These are phyloP conservation scores for Dioctria rufipes DNA, from an alignment of 2,888 invertebrate species.

Conservation along the genomic window DNA sequence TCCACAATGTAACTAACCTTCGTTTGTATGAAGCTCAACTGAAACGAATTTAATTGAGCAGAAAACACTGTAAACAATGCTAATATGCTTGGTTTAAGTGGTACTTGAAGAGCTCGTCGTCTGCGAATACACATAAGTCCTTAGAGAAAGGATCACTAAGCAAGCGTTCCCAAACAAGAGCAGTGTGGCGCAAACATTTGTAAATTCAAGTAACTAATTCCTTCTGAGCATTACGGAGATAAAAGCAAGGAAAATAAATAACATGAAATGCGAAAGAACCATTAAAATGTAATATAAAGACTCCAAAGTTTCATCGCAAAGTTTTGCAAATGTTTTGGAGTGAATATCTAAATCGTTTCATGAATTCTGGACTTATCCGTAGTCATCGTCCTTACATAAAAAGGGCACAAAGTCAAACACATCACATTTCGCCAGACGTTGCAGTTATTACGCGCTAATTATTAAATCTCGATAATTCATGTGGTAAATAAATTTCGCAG, in stretches of 20 bases:
- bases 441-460: neutral
- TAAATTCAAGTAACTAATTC: constrained; percentile 21
- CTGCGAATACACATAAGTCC: neutral
- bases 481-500: neutral
- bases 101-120: constrained; percentile 15
- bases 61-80: constrained; percentile 36
- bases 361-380: neutral
- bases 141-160: neutral
- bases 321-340: constrained; percentile 25
- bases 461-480: neutral
- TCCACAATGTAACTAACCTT: neutral
- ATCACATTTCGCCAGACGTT: neutral
- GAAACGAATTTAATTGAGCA: constrained; percentile 43
- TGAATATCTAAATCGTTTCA: neutral
- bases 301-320: constrained; percentile 16
- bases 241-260: constrained; percentile 3
- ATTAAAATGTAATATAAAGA: constrained; percentile 15
- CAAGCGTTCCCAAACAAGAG: neutral
- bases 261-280: constrained; percentile 8
- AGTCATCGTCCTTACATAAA: neutral
- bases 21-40: neutral
- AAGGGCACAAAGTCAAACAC: neutral
- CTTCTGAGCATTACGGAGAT: neutral
- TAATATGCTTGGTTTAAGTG: constrained; percentile 14
- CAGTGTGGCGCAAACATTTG: constrained; percentile 21